phyloP scores from a whole-genome alignment of 2,113 vertebrate species.

The Phycodurus eques region DNA sequence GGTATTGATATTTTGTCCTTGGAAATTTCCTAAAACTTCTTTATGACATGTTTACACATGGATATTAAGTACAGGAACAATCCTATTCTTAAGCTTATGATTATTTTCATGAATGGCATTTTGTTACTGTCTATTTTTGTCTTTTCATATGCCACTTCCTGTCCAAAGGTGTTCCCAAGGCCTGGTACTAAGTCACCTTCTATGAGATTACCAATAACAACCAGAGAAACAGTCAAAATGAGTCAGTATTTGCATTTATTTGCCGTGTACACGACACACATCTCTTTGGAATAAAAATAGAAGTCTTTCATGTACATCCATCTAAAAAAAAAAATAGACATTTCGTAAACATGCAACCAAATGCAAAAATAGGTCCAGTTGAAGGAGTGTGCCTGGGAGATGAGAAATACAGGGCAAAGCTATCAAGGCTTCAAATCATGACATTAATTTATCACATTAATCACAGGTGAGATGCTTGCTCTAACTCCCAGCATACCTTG shows the following conservation, averaged over 20 bases:
- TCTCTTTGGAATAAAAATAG: constrained; percentile 69
- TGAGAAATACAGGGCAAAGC: constrained; percentile 28
- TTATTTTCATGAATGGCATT: no score
- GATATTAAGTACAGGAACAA: no score
- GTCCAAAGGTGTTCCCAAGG: neutral
- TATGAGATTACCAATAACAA: neutral
- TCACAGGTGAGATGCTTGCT: constrained; percentile 20
- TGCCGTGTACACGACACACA: constrained; percentile 62
- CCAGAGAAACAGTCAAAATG: neutral
- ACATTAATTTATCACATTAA: constrained; percentile 35
- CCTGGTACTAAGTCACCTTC: neutral
- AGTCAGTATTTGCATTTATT: constrained; percentile 65
- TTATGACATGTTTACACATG: no score
- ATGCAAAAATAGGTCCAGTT: constrained; percentile 18
- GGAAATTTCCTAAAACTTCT: no score
- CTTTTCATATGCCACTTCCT: neutral
- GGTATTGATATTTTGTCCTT: no score
- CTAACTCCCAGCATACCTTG: constrained; percentile 52
- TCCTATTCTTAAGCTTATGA: no score
- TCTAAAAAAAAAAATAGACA: constrained; percentile 36
- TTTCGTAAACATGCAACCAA: constrained; percentile 69
- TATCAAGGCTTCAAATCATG: constrained; percentile 22
- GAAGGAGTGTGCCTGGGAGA: constrained; percentile 27
- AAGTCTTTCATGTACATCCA: constrained; percentile 49
- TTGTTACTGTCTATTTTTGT: neutral